Evolutionary conservation across 2,113 vertebrate genomes (phyloP), one percentile per base, ranked within the genome.

Genomic region (Neomonachus schauinslandi): DNA sequence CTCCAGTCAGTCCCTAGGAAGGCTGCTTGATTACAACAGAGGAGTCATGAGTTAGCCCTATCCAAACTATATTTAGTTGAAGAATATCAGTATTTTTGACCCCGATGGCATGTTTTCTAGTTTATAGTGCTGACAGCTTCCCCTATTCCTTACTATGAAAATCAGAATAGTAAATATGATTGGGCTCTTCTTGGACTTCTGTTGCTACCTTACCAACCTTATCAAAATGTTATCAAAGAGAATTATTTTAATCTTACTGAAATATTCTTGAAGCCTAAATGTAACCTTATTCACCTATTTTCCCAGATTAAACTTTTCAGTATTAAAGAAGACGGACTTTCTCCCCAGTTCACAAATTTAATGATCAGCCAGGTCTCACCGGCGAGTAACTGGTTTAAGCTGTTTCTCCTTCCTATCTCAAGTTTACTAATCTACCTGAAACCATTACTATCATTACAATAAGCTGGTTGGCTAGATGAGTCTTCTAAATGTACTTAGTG

Each of bases 221-320:
- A 63, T 69, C 10, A 90, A 86, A 80, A 95, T 76, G 21, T 53
- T 26, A 9, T 31, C 49, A 22, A 51, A 81, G 26, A 94, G 8
- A 80, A 91, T 69, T 65, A 71, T 91, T 93, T 63, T 71, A 76
- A 86, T 59, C 46, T 95, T 24, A 51, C 11, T 91, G 21, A 94
- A 94, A 90, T 55, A 91, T 19, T 81, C 33, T 72, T 90, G 80
- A 24, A 93, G 33, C 33, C 31, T 71, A 89, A 77, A 90, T 90
- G 7, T 86, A 80, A 57, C 36, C 55, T 80, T 63, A 91, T 5
- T 61, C 16, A 2, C 18, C 22, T 24, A 55, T 80, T 63, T 93
- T 67, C n/a, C 53, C 33, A 96, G 46, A 92, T 31, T 71, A 65
- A 97, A 86, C 61, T 36, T 82, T 88, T 88, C 49, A 91, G 14